These are phyloP conservation scores for Vanessa tameamea DNA, from an alignment of 1,140 invertebrate species.

Conservation along the genomic window DNA sequence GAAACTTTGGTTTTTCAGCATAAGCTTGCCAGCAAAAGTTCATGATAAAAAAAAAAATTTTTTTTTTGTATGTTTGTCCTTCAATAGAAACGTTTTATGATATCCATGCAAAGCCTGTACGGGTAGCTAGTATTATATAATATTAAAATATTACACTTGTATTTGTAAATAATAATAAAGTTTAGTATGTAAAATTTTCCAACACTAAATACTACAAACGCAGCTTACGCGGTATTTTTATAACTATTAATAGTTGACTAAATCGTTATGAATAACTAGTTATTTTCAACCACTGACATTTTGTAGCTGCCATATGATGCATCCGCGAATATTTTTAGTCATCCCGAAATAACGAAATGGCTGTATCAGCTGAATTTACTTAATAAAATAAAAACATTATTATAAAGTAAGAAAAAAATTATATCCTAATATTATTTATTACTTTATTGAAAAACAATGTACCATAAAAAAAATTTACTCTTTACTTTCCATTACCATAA, in stretches of 20 bases:
- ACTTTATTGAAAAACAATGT: too few relatives aligned
- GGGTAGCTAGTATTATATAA: too few relatives aligned
- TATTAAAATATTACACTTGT: too few relatives aligned
- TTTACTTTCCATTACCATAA: background rate
- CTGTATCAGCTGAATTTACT: background rate
- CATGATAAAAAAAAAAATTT: too few relatives aligned
- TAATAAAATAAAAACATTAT: background rate
- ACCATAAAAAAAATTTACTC: background rate
- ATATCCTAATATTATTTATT: too few relatives aligned
- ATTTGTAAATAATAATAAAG: too few relatives aligned
- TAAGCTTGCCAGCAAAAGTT: too few relatives aligned
- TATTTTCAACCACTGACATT: constrained; percentile 28
- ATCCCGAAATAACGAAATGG: constrained; percentile 10
- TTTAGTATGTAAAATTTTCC: background rate
- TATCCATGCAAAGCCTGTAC: too few relatives aligned
- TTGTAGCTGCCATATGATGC: constrained; percentile 35
- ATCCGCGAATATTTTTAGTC: constrained; percentile 35
- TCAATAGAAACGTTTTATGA: too few relatives aligned
- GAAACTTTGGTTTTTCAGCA: too few relatives aligned
- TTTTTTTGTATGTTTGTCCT: too few relatives aligned
- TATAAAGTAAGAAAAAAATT: too few relatives aligned
- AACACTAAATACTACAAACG: background rate
- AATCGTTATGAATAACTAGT: constrained; percentile 7
- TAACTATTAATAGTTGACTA: background rate
- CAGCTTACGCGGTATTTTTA: background rate